These are phyloP conservation scores for Stercorarius parasiticus DNA, from an alignment of 2,113 vertebrate species.

Conservation along the genomic window DNA sequence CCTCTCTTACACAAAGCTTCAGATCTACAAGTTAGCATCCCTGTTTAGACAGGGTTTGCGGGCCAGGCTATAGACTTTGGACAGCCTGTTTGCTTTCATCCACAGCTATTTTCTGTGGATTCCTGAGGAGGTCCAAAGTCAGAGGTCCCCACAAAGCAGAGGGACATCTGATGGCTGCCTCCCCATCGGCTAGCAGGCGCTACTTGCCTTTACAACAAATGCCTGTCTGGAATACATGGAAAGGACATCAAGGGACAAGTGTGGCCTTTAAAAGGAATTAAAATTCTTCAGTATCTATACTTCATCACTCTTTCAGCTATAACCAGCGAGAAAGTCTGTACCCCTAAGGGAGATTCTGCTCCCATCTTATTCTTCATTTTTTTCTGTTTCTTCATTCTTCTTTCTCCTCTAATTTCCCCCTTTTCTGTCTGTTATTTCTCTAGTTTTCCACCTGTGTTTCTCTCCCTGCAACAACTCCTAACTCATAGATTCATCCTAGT, in stretches of 20 bases:
- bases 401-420: background rate
- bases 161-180: background rate
- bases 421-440: background rate
- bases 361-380: background rate
- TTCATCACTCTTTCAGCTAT: background rate
- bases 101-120: background rate
- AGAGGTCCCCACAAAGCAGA: background rate
- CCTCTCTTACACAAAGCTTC: background rate
- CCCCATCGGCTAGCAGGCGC: background rate
- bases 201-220: background rate
- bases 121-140: background rate
- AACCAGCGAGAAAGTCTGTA: background rate
- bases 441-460: background rate
- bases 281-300: background rate
- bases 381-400: background rate
- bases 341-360: background rate
- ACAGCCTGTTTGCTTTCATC: background rate
- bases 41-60: background rate
- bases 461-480: background rate
- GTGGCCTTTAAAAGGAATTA: background rate
- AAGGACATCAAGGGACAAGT: background rate
- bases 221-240: background rate
- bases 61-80: background rate
- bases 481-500: background rate
- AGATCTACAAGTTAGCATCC: background rate